Evolutionary conservation across 2,797 vertebrate species (phyloP).

Genomic region (Bradypodion ventrale): DNA sequence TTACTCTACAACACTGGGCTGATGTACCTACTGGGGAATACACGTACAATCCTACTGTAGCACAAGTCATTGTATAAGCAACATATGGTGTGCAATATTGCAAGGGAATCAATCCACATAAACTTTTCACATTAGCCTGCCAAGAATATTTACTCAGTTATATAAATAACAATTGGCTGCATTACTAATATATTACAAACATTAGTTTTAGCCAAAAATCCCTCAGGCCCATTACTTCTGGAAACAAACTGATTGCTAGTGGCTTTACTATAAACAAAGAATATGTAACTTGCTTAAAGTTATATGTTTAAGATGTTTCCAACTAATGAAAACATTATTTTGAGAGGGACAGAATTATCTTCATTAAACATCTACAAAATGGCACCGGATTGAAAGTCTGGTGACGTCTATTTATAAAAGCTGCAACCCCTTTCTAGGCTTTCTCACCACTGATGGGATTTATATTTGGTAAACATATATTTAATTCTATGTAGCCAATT

Average conservation of each 20-base stretch:
- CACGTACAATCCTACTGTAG: background rate
- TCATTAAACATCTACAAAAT: background rate
- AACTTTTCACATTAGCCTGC: background rate
- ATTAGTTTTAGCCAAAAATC: background rate
- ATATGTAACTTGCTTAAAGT: background rate
- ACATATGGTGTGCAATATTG: background rate
- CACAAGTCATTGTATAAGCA: background rate
- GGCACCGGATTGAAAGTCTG: background rate
- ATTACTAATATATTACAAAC: background rate
- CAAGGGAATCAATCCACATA: background rate
- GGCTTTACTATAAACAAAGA: background rate
- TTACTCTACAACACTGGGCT: background rate
- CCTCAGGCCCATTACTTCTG: background rate
- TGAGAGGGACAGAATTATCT: background rate
- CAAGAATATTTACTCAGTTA: background rate
- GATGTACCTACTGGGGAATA: background rate
- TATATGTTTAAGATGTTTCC: background rate
- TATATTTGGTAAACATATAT: background rate
- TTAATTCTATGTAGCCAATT: background rate
- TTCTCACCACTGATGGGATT: background rate
- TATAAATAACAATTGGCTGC: background rate
- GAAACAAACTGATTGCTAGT: background rate
- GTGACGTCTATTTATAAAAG: background rate
- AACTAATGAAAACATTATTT: background rate
- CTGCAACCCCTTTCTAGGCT: background rate